These are phyloP conservation scores for Blera fallax DNA, from an alignment of 2,888 invertebrate genomes.

Conservation along the genomic window DNA sequence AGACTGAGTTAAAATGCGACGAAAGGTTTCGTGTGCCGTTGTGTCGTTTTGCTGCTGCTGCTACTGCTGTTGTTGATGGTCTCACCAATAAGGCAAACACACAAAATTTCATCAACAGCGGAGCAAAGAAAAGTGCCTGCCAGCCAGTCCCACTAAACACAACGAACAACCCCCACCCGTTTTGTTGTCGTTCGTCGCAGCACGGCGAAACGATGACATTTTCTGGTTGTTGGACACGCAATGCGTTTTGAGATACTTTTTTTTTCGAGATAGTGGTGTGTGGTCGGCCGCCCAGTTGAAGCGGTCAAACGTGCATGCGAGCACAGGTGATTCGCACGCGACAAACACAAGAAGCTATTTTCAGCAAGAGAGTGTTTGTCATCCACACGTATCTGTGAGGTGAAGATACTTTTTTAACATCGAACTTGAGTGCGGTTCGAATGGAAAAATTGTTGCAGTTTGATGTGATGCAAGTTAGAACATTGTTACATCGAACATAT, in stretches of 20 bases:
- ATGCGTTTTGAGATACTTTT: slow-evolving; percentile 33
- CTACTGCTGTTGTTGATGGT: slow-evolving; percentile 2
- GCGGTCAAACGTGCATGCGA: slow-evolving; percentile 36
- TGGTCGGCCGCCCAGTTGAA: slow-evolving; percentile 1
- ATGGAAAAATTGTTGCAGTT: not conserved
- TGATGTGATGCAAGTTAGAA: not conserved
- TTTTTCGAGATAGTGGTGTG: slow-evolving; percentile 18
- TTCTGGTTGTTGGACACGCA: slow-evolving; percentile 21
- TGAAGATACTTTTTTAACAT: not conserved
- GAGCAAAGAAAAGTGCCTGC: slow-evolving; percentile 2
- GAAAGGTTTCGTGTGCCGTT: slow-evolving; percentile 33
- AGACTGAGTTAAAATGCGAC: slow-evolving; percentile 74
- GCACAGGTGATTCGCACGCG: slow-evolving; percentile 64
- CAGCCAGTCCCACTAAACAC: not conserved
- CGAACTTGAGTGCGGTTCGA: not conserved
- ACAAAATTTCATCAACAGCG: not conserved
- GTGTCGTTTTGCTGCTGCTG: slow-evolving; percentile 21
- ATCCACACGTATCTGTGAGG: not conserved
- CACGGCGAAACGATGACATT: slow-evolving; percentile 26
- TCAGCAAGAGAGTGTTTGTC: not conserved
- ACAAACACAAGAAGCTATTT: slow-evolving; percentile 19
- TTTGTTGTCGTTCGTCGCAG: slow-evolving; percentile 16
- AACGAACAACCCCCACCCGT: slow-evolving; percentile 39
- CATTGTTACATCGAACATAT: slow-evolving; percentile 1
- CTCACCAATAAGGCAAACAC: not conserved